Percentiles rank a stretch among this genome's conserved stretches.
These are phyloP conservation scores for Hypomesus transpacificus DNA, from an alignment of 2,113 vertebrate species.

Conservation along the genomic window DNA sequence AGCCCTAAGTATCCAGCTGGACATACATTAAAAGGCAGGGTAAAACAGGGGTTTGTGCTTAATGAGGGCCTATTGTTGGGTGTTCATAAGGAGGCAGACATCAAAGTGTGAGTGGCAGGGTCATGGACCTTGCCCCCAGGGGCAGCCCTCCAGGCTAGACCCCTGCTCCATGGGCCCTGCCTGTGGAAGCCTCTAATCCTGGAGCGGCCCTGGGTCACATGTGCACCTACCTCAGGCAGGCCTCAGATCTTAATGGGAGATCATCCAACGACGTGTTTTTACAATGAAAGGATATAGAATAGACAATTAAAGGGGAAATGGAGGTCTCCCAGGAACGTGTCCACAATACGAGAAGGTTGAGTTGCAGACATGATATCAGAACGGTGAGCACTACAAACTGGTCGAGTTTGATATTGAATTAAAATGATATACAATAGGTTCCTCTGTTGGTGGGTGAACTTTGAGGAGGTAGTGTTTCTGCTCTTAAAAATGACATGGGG, in stretches of 20 bases:
- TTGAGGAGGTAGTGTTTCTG: not conserved
- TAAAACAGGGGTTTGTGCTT: conserved; percentile 35
- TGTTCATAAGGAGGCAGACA: conserved; percentile 28
- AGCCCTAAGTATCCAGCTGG: conserved; percentile 15
- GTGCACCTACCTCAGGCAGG: no score
- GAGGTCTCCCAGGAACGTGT: no score
- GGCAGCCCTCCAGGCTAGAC: conserved; percentile 28
- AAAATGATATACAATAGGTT: conserved; percentile 5
- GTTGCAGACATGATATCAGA: no score
- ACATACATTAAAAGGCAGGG: conserved; percentile 26
- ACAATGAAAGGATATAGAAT: no score
- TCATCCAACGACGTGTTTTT: no score
- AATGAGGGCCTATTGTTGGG: conserved; percentile 45
- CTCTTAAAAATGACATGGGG: not conserved
- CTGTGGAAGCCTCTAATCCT: conserved; percentile 36
- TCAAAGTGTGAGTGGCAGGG: conserved; percentile 53
- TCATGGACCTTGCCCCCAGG: conserved; percentile 30
- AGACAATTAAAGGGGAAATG: no score
- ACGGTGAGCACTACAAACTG: no score
- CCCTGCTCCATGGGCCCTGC: conserved; percentile 6
- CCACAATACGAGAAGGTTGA: no score
- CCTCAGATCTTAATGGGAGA: no score
- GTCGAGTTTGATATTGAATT: conserved; percentile 19
- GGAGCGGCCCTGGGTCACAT: not conserved
- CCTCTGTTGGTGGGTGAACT: not conserved